Evolutionary conservation across 2,113 vertebrate genomes (phyloP).

Genomic region (Silurus glanis): DNA sequence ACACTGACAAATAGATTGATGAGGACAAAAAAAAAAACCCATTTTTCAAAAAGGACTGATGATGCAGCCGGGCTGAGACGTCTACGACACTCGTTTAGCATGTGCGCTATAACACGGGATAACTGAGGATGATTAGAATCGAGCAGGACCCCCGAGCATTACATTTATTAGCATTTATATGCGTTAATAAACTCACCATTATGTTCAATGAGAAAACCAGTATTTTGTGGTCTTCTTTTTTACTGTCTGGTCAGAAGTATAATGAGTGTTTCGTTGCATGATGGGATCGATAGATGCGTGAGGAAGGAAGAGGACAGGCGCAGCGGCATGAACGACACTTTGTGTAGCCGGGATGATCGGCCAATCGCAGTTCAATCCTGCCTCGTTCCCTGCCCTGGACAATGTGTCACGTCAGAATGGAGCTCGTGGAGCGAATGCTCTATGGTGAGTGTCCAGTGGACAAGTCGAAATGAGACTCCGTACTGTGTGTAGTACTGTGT

Average conservation of each 20-base stretch:
- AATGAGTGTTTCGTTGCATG: neutral
- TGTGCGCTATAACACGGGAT: neutral
- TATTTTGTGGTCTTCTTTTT: neutral
- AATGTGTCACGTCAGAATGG: slow-evolving; percentile 85
- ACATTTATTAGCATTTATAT: neutral
- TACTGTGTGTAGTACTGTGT: too few species aligned
- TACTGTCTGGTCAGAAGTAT: neutral
- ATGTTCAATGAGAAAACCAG: too few species aligned
- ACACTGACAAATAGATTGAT: slow-evolving; percentile 46
- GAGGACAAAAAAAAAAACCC: slow-evolving; percentile 23
- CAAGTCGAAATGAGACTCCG: too few species aligned
- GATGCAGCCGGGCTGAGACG: neutral
- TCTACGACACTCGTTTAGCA: neutral
- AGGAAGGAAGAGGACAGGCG: slow-evolving; percentile 60
- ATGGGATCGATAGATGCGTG: slow-evolving; percentile 70
- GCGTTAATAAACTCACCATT: too few species aligned
- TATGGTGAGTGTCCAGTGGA: slow-evolving; percentile 67
- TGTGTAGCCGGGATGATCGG: slow-evolving; percentile 70
- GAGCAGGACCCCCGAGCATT: neutral
- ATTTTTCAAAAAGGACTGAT: slow-evolving; percentile 20
- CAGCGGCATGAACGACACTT: slow-evolving; percentile 57
- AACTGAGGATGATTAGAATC: neutral
- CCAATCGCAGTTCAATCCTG: slow-evolving; percentile 71
- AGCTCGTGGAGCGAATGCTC: slow-evolving; percentile 80
- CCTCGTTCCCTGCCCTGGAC: slow-evolving; percentile 74